Percentiles rank a stretch among this genome's conserved stretches.
Evolutionary conservation across 1,140 invertebrate genomes (phyloP).

Genomic region (Bombus turneri): DNA sequence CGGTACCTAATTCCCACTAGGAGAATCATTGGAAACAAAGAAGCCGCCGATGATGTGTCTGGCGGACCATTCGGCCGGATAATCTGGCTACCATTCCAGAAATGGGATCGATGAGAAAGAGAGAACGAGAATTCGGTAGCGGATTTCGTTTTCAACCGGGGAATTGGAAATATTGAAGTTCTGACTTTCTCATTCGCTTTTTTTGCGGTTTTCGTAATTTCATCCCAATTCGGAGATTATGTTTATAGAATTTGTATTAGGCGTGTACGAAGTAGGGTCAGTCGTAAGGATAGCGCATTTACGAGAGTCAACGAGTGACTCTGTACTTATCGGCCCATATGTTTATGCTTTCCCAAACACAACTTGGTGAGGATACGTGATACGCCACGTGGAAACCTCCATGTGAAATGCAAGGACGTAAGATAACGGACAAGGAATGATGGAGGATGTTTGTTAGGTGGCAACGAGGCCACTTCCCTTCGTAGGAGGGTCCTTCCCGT

Average conservation of each 20-base stretch:
- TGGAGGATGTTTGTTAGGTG: no score
- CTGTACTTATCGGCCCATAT: no score
- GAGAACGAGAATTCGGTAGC: constrained; percentile 11
- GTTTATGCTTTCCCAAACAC: no score
- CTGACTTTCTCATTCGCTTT: neutral
- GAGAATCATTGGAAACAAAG: constrained; percentile 60
- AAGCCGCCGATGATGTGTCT: constrained; percentile 59
- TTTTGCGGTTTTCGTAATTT: neutral
- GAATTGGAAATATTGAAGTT: constrained; percentile 12
- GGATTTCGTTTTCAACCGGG: constrained; percentile 18
- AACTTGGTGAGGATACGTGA: no score
- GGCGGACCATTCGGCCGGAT: constrained; percentile 39
- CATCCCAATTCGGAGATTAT: neutral
- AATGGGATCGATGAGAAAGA: constrained; percentile 46
- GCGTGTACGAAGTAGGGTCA: no score
- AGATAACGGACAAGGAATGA: no score
- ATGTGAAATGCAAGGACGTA: no score
- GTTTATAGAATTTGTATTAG: neutral
- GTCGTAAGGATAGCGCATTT: no score
- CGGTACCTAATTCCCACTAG: constrained; percentile 51
- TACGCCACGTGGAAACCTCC: no score
- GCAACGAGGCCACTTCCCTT: no score
- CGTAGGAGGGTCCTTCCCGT: no score
- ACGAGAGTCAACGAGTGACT: no score
- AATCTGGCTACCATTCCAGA: constrained; percentile 52